Evolutionary conservation across 2,113 vertebrate genomes (phyloP), one percentile per base, ranked within the genome.

Genomic region (Cettia cetti): DNA sequence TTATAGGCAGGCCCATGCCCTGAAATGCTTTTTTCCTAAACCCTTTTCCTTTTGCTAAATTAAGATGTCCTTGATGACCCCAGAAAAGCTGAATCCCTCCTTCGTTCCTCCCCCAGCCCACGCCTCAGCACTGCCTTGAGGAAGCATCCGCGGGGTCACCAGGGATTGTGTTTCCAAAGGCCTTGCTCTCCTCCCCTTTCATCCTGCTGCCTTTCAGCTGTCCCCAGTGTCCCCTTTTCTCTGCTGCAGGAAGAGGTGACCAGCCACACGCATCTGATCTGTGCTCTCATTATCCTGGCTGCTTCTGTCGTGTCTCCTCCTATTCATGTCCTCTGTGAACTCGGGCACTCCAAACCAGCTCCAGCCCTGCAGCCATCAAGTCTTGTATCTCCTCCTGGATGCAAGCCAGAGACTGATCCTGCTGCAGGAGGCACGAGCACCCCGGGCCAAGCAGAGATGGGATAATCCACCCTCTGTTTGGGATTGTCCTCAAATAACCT

Each of bases 291-390:
- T 96, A 84, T 95, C 86, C 92, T 2, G 0, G 54, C 89, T 83
- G 82, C 76, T 82, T 78, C 82, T 89, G 72, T 68, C 18, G 4
- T 23, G 64, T 95, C 92, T 96, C 68, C 82, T 94, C 88, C 69
- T 86, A 53, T 92, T 83, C 86, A 23, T 12, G 37, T 87, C 56
- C 69, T 68, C 74, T 15, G 28, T 92, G 66, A 94, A 82, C 84
- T 78, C 9, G 0, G 53, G 74, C 71, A 19, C 57, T 94, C 86
- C 65, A 82, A 89, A 82, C 81, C 23, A 61, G 47, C 86, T 81
- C 72, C 49, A 27, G 7, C 76, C 86, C 68, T 44, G 68, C 42
- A 78, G 90, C 63, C 63, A 88, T 50, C 7, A 6, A 61, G 45
- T 27, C 79, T 61, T 76, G 52, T 31, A n/a, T 86, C 86, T 80